These are phyloP conservation scores for Tridacna crocea DNA, from an alignment of 2,888 invertebrate species.

Conservation along the genomic window DNA sequence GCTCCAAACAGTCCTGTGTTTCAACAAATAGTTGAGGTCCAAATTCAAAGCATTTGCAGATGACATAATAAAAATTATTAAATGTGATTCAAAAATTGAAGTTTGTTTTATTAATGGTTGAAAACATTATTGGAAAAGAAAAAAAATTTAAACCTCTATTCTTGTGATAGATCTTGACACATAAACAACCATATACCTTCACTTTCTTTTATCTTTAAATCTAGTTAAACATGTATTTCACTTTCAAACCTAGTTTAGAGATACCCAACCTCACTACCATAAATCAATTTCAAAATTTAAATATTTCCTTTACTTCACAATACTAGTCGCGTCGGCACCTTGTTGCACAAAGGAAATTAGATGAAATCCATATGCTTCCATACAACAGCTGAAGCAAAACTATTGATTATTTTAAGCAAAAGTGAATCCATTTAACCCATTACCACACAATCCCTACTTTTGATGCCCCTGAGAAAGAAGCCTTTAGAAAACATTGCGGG, in stretches of 20 bases:
- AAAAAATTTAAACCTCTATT: too few relatives aligned
- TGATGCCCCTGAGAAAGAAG: too few relatives aligned
- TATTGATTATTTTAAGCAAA: slow-evolving; percentile 4
- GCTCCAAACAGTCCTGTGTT: too few relatives aligned
- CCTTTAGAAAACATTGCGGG: too few relatives aligned
- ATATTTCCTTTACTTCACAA: slow-evolving; percentile 21
- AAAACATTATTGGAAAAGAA: too few relatives aligned
- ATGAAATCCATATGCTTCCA: slow-evolving; percentile 7
- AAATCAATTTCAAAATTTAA: slow-evolving; percentile 20
- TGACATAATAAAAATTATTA: too few relatives aligned
- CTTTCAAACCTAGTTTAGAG: neutral
- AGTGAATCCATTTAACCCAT: neutral
- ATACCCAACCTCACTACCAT: neutral
- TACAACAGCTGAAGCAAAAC: slow-evolving; percentile 6
- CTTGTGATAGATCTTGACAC: neutral
- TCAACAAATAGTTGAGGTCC: too few relatives aligned
- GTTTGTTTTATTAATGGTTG: too few relatives aligned
- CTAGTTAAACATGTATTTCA: neutral
- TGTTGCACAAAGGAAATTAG: slow-evolving; percentile 17
- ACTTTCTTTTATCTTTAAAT: slow-evolving; percentile 2
- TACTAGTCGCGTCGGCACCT: neutral
- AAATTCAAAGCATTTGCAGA: too few relatives aligned
- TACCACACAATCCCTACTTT: too few relatives aligned
- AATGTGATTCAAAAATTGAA: too few relatives aligned
- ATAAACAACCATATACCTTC: neutral